phyloP scores from a whole-genome alignment of 2,888 invertebrate genomes.

The Suillia variegata region DNA sequence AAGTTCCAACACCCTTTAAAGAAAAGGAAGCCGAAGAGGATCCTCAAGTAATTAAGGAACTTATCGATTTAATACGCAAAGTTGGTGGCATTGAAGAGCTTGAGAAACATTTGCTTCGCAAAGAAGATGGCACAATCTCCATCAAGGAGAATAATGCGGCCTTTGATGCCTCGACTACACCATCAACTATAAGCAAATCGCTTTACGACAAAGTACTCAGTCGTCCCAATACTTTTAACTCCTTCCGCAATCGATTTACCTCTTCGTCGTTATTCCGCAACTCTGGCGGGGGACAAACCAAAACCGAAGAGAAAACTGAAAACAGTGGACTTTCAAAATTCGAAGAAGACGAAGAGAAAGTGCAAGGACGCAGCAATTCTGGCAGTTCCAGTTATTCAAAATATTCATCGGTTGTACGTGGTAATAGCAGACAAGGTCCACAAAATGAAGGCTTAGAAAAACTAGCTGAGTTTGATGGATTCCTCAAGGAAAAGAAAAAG shows the following conservation, averaged over 20 bases:
- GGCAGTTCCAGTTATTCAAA: constrained; percentile 53
- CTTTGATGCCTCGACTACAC: constrained; percentile 62
- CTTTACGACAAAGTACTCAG: constrained; percentile 77
- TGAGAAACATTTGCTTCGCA: constrained; percentile 74
- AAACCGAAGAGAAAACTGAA: constrained; percentile 22
- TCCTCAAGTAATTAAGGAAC: constrained; percentile 75
- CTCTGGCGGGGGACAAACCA: constrained; percentile 14
- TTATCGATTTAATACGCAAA: constrained; percentile 83
- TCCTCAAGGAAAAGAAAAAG: constrained; percentile 65
- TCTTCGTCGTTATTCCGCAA: constrained; percentile 37
- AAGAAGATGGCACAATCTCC: constrained; percentile 64
- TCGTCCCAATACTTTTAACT: constrained; percentile 49
- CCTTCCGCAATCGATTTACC: constrained; percentile 55
- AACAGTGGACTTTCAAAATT: constrained; percentile 17
- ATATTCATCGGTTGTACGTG: constrained; percentile 67
- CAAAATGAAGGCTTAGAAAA: constrained; percentile 65
- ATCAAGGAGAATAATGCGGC: constrained; percentile 59
- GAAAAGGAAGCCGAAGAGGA: constrained; percentile 58
- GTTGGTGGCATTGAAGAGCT: constrained; percentile 86
- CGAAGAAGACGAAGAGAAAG: constrained; percentile 22
- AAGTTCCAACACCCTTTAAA: constrained; percentile 29
- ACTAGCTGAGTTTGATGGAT: constrained; percentile 55
- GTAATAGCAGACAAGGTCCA: constrained; percentile 66
- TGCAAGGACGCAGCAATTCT: constrained; percentile 12
- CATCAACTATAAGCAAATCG: constrained; percentile 73